phyloP scores from a whole-genome alignment of 2,888 invertebrate genomes.

The Agrypnus murinus region DNA sequence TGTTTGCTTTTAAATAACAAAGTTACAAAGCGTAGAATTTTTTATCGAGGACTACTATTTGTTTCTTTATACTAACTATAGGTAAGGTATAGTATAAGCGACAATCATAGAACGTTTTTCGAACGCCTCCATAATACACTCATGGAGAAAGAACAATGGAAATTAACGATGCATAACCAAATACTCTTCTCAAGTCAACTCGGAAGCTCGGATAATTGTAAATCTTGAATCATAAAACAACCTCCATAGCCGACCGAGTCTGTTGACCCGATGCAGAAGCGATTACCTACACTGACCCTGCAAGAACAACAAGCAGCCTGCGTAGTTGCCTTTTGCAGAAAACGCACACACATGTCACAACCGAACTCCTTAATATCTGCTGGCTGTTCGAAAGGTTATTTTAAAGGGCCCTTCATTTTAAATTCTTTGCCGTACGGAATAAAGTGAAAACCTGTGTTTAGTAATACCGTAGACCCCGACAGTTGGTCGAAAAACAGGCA shows the following conservation, averaged over 20 bases:
- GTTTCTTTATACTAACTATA: constrained; percentile 9
- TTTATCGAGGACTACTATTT: constrained; percentile 28
- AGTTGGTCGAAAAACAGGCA: constrained; percentile 48
- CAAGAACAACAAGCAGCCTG: constrained; percentile 31
- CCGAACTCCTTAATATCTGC: neutral
- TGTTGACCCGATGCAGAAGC: constrained; percentile 55
- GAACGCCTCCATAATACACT: constrained; percentile 33
- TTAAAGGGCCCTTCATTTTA: constrained; percentile 37
- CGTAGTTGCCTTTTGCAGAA: constrained; percentile 36
- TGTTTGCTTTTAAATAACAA: constrained; percentile 43
- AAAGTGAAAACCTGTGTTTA: constrained; percentile 42
- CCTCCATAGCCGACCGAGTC: constrained; percentile 49
- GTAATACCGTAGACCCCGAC: constrained; percentile 30
- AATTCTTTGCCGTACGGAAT: constrained; percentile 10
- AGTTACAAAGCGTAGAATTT: constrained; percentile 35
- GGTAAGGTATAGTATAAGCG: too few relatives aligned
- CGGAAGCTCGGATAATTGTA: constrained; percentile 52
- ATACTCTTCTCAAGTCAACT: constrained; percentile 45
- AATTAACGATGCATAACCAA: constrained; percentile 51
- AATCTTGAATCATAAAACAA: constrained; percentile 46
- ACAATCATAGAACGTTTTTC: constrained; percentile 6
- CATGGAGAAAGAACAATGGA: constrained; percentile 44
- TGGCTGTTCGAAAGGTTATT: neutral
- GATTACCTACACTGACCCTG: constrained; percentile 44
- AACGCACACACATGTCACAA: neutral